Evolutionary conservation across 2,113 vertebrate species (phyloP).

Genomic region (rat (Rattus norvegicus)): GRCr8 NC_086027.1:105276001-105276500

Average conservation of each 20-base stretch:
- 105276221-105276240: background rate
- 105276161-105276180: too few species aligned
- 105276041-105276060: background rate
- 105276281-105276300: background rate
- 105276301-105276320: background rate
- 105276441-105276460: conserved; percentile 21
- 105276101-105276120: background rate
- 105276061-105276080: background rate
- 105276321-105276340: background rate
- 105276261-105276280: conserved; percentile 16
- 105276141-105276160: background rate
- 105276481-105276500: background rate
- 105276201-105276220: background rate
- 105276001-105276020: background rate
- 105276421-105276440: background rate
- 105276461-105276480: background rate
- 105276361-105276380: background rate
- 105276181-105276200: conserved; percentile 27
- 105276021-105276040: conserved; percentile 7
- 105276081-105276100: conserved; percentile 14
- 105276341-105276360: background rate
- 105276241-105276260: background rate
- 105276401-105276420: background rate
- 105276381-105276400: background rate
- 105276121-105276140: background rate